Evolutionary conservation across 2,113 vertebrate species (phyloP), one percentile per base, ranked within the genome.

Genomic region (Xenus cinereus): DNA sequence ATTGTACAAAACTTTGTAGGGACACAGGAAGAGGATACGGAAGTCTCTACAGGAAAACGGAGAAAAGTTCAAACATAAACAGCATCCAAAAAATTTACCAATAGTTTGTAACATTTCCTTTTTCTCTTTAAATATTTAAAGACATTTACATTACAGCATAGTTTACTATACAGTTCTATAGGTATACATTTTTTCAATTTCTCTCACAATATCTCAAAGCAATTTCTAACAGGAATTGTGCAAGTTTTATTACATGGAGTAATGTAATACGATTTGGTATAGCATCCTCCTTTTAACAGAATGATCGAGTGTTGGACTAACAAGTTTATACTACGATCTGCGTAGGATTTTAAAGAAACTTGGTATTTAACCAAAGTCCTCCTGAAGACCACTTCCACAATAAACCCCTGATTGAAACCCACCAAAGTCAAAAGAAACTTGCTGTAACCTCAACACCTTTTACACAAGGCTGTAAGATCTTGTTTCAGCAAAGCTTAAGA

Each of bases 21-120:
- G 98, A 98, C 98, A 98, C 98, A 98, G 98, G 98, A 98, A 98
- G 98, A 97, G 98, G 97, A 98, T 97, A 98, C 98, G 98, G 98
- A 98, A 98, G 98, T 97, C 98, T 97, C 97, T 84, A 98, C 98
- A 98, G 98, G 98, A 98, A 98, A 98, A 98, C 87, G 48, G 97
- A 98, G 98, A 98, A 98, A 98, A 98, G 97, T 98, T 98, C 95
- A 98, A 98, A 98, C 97, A 87, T 98, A 98, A 98, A 98, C 98
- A 98, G 96, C 90, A 96, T 98, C 98, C 97, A 98, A 97, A 98
- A 98, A 98, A 96, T 97, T 98, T 98, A 97, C 97, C 97, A 98
- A 98, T 95, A 97, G 87, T 92, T 95, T 93, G 76, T 95, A 97
- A 92, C 67, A 74, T 97, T 98, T 98, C 98, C 98, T 97, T 96